Evolutionary conservation across 2,113 vertebrate genomes (phyloP), one percentile per base, ranked within the genome.

Genomic region (Tonatia bakeri): DNA sequence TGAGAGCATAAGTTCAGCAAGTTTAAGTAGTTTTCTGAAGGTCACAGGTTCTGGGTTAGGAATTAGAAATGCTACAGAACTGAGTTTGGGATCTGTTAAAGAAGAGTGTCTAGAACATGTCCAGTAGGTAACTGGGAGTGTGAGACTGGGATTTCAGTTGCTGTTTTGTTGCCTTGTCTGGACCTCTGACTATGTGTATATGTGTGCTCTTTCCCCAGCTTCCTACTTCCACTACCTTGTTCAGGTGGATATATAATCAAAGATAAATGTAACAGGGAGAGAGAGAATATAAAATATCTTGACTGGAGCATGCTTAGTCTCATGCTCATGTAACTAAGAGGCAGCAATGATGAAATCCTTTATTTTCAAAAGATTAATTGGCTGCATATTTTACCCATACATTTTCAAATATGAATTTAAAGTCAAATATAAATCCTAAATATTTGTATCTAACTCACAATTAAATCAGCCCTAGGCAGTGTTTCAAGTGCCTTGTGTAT

Each of bases 331-430:
- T 38, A 92, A 64, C 33, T 56, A 79, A 87, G 80, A 94, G 91
- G 86, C 54, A 84, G 50, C 24, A 47, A 61, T 1, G 36, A 64
- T 86, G 54, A 87, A 94, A 84, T 87, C 7, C 19, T 96, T 85
- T 92, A 38, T 73, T 95, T 94, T 92, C 43, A 38, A 94, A 87
- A 84, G 36, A 87, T 22, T 83, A 31, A 54, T 43, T 59, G 40
- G 52, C 65, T 36, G 5, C 56, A 70, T 52, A 85, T 85, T 89
- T 95, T 45, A 76, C 36, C 64, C 79, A 20, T 43, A 24, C 22
- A 52, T 69, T 94, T 97, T 95, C 65, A 95, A 90, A 93, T 81
- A 92, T 4, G 64, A 91, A 96, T 77, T 96, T 28, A 69, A 90
- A 94, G 61, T 85, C 67, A 96, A 91, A 95, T 40, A 36, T 31